A percentile compares a stretch with the other conserved stretches of the same genome.
These are phyloP conservation scores for Ianthella basta DNA, from an alignment of 37 sponge, comb jelly and placozoan species.

Conservation along the genomic window DNA sequence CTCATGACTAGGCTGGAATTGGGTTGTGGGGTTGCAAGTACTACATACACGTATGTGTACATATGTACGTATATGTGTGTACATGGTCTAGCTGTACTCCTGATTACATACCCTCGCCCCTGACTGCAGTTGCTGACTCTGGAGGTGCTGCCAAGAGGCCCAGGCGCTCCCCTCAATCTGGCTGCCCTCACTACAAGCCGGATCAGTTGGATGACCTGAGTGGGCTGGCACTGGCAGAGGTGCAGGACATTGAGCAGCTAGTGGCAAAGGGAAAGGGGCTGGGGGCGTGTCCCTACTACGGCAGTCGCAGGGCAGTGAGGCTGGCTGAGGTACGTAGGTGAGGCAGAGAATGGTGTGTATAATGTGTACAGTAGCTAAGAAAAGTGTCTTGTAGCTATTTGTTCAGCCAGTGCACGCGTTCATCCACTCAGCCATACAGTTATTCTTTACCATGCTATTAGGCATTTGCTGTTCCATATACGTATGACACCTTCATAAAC, in stretches of 20 bases:
- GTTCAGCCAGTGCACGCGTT: not conserved
- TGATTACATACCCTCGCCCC: not conserved
- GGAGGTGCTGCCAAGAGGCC: conserved; percentile 31
- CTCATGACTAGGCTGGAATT: too few species aligned
- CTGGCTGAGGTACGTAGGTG: conserved; percentile 73
- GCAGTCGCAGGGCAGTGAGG: conserved; percentile 76
- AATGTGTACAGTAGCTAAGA: not conserved
- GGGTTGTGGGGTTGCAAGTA: too few species aligned
- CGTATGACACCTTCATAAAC: not conserved
- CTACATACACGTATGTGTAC: too few species aligned
- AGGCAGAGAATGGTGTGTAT: not conserved
- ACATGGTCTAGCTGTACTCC: conserved; percentile 20
- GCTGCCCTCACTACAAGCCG: conserved; percentile 75
- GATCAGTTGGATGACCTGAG: conserved; percentile 56
- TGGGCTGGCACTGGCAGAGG: conserved; percentile 72
- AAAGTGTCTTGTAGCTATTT: not conserved
- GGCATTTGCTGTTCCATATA: not conserved
- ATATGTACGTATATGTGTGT: too few species aligned
- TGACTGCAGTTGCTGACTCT: conserved; percentile 3
- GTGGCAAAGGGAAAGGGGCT: conserved; percentile 69
- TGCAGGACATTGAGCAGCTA: conserved; percentile 94
- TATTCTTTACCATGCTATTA: too few species aligned
- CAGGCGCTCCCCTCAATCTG: not conserved
- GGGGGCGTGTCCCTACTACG: conserved; percentile 96
- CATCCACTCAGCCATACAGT: too few species aligned